Evolutionary conservation across 2,888 invertebrate genomes (phyloP), one percentile per base, ranked within the genome.

Genomic region (Agrochola lota): DNA sequence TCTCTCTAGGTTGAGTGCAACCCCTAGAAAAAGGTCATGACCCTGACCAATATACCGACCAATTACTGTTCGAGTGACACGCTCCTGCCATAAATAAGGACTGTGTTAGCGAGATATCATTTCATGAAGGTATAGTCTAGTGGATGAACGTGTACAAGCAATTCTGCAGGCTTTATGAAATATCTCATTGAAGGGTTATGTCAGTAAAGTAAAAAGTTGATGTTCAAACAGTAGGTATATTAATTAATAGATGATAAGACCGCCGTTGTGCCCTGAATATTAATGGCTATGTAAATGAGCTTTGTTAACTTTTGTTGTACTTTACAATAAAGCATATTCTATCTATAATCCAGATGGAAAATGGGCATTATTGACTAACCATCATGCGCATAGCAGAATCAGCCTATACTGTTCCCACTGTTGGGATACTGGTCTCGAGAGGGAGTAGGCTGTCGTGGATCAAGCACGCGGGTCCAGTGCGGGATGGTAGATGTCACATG

Each of bases 11-110:
- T 74, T 35, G 26, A 72, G 52, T 72, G 59, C 71, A 74, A 57
- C 55, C 69, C 66, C 40, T 35, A 57, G 52, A 57, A 66, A 52
- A 26, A 35, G 78, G 74, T 70, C 83, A 62, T n/a, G 71, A 23
- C 86, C 86, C 59, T 86, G 84, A 78, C 86, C 83, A 17, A 83
- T 63, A 85, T 85, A 17, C 20, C 20, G 3, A n/a, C 23, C 64
- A 78, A 70, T 72, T 62, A 72, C 26, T 40, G 68, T 49, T 72
- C 23, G 30, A 62, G 55, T 59, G 63, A 60, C 60, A 49, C 40
- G 46, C 43, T 30, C 23, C 57, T 17, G 30, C 76, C 52, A 35
- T 76, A 70, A 59, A 68, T 66, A 55, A n/a, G 59, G 46, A 40
- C 35, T 46, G 26, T 30, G 12, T 55, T 77, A 17, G 20, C 11